Base-by-base conservation (phyloP, 2,888 invertebrate genomes). In the Peribatodes rhomboidaria region DNA sequence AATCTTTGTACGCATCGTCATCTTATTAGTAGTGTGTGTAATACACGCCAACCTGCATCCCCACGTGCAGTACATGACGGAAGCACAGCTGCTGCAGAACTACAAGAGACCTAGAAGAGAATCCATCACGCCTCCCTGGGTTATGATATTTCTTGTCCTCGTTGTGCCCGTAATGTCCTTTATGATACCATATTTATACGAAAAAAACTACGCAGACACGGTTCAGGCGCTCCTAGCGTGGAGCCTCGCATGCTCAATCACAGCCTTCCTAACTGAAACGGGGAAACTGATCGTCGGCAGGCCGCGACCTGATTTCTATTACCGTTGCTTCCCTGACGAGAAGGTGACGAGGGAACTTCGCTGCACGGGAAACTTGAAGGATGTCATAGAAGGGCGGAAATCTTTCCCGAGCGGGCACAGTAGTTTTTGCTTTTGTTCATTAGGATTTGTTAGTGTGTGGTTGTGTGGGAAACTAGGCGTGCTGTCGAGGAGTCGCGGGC, bases 351-450 rank as follows among this genome's bases (percentile, higher is more conserved):
- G 60, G 27, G 93, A 94, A 31, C 87, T 94, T 55, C 80, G 83
- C 35, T 97, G 97, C 76, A 96, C 95, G 0, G 97, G 97, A 1
- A 89, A 94, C 65, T 80, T 85, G 7, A 81, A 84, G 39, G 90
- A 90, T 1, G 90, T 97, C 16, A 94, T 94, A 72, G 97, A 98
- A 69, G 98, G 97, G 10, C 94, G 96, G 65, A 98, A 97, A 83
- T 97, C 97, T 73, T 98, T 98, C 82, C 98, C 98, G 0, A 98
- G 97, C 85, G 98, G 97, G 18, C 98, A 98, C 87, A 95, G 97
- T 31, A 96, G 97, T 31, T 95, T 97, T 87, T 94, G 96, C 1
- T 98, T 97, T 88, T 95, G 96, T 57, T 95, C 96, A 57, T 94
- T 97, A 86, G 95, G 95, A 0, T 97, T 96, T 82, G 82, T 96